Conservation (phyloP, 2,113 vertebrate species). For the Lagopus muta region DNA sequence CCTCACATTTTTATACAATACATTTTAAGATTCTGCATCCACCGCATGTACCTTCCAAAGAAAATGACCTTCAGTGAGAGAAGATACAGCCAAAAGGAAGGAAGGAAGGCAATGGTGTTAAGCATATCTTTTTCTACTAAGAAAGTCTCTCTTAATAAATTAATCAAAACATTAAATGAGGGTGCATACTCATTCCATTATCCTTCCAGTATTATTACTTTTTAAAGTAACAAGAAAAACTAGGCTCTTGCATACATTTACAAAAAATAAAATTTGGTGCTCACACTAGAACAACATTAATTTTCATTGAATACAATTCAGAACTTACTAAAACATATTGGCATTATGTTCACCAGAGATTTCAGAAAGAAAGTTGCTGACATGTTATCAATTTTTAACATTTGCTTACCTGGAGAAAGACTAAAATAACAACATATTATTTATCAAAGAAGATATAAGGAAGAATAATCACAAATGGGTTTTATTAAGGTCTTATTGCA, state of each 20-base stretch:
- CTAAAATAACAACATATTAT: slow-evolving; percentile 56
- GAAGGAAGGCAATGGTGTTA: slow-evolving; percentile 41
- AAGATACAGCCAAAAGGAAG: slow-evolving; percentile 34
- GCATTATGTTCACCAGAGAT: slow-evolving; percentile 26
- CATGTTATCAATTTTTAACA: slow-evolving; percentile 67
- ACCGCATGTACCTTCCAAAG: slow-evolving; percentile 72
- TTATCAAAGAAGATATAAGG: slow-evolving; percentile 57
- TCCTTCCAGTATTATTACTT: neutral
- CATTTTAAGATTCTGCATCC: slow-evolving; percentile 76
- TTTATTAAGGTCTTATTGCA: slow-evolving; percentile 53
- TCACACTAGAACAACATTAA: slow-evolving; percentile 23
- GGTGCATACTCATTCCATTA: slow-evolving; percentile 30
- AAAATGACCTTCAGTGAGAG: slow-evolving; percentile 79
- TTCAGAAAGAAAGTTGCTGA: slow-evolving; percentile 61
- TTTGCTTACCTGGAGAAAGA: slow-evolving; percentile 70
- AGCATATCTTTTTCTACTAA: slow-evolving; percentile 44
- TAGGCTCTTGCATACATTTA: neutral
- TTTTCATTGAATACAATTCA: slow-evolving; percentile 54
- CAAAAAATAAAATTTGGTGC: neutral
- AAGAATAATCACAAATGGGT: slow-evolving; percentile 52
- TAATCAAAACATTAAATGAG: slow-evolving; percentile 62
- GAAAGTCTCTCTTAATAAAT: slow-evolving; percentile 44
- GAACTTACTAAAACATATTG: slow-evolving; percentile 52
- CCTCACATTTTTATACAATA: slow-evolving; percentile 81
- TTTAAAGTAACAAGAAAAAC: slow-evolving; percentile 56